Evolutionary conservation across 2,888 invertebrate genomes (phyloP), one percentile per base, ranked within the genome.

Genomic region (Meteorus colon): DNA sequence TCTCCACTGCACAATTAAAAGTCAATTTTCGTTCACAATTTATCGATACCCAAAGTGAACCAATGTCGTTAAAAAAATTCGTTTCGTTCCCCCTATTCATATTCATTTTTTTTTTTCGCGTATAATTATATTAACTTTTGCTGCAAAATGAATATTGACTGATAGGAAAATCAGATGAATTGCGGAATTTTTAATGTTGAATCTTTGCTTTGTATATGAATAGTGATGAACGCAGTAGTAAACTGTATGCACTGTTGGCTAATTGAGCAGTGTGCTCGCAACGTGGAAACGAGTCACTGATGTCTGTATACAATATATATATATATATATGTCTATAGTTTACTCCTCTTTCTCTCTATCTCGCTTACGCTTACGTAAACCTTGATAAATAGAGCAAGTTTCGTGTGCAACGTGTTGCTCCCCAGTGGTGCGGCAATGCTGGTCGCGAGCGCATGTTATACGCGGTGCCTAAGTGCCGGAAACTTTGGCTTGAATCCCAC

Each of bases 381-480:
- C 76, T 74, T 78, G 79, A 81, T 79, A 80, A 79, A 79, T 78
- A 80, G 76, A 78, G 74, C 75, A 79, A 81, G 80, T 80, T 81
- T 81, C 71, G 37, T 37, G 74, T 76, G 79, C 80, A 80, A 81
- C 79, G 80, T 79, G 78, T 81, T 81, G 81, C 78, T 80, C 75
- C 73, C 72, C 71, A 69, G 59, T 60, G 72, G 66, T 65, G 45
- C 66, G 34, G 31, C 68, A 70, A 41, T 72, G 70, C 67, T 51
- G 48, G 71, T 65, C 48, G 73, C 73, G 69, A 71, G 75, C 76
- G 71, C 73, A 60, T 73, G 74, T 76, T 77, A 78, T 77, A 72
- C 63, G 73, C 65, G 67, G 60, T 74, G 71, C 73, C 77, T 74
- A 78, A 79, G 76, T 77, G 76, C 76, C 77, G 75, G 74, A 78